A percentile compares a stretch with the other conserved stretches of the same genome.
Evolutionary conservation across 2,888 invertebrate species (phyloP).

Genomic region (Drosophila cracens): DNA sequence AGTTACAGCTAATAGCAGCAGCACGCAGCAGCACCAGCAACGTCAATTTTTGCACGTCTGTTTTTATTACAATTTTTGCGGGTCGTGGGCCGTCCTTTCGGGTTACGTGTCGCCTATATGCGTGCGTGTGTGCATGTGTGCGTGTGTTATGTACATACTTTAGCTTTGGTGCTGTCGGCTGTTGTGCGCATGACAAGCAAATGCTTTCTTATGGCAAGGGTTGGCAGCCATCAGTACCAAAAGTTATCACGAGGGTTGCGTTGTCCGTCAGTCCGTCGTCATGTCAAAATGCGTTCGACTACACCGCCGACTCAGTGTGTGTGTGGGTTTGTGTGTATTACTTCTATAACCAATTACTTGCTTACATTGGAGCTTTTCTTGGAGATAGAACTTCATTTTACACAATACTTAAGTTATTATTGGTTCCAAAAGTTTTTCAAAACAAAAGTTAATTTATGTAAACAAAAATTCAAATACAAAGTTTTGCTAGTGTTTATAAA

Average conservation of each 20-base stretch:
- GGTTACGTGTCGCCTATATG: slow-evolving; percentile 55
- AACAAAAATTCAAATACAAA: neutral
- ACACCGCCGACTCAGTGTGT: neutral
- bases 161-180: slow-evolving; percentile 24
- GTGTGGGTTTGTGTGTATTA: neutral
- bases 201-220: slow-evolving; percentile 73
- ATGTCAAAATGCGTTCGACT: slow-evolving; percentile 41
- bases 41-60: slow-evolving; percentile 72
- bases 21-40: slow-evolving; percentile 12
- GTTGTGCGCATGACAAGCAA: slow-evolving; percentile 63
- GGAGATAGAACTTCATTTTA: neutral
- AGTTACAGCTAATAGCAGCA: slow-evolving; percentile 31
- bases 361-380: neutral
- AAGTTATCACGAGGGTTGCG: slow-evolving; percentile 55
- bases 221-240: slow-evolving; percentile 68
- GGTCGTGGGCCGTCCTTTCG: slow-evolving; percentile 51
- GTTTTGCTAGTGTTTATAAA: neutral
- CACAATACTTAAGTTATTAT: neutral
- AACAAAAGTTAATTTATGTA: neutral
- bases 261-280: slow-evolving; percentile 21
- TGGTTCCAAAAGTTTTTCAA: neutral
- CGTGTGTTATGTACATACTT: slow-evolving; percentile 49
- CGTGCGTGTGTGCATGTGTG: slow-evolving; percentile 9
- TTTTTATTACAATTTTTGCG: slow-evolving; percentile 73
- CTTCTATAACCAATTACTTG: neutral